phyloP scores from a whole-genome alignment of 2,797 vertebrate species.

The Eospalax fontanierii region DNA sequence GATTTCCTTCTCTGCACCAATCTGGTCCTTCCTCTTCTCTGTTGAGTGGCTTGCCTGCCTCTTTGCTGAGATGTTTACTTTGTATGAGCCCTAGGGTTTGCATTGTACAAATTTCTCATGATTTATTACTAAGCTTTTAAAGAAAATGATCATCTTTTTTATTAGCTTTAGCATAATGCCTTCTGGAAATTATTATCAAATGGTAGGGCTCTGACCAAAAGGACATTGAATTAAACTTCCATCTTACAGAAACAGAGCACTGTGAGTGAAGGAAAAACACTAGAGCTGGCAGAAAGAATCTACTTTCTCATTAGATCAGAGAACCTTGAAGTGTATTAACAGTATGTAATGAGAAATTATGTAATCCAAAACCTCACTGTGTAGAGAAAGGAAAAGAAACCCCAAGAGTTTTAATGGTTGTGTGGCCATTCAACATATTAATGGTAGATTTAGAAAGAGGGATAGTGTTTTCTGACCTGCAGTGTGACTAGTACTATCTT shows the following conservation, averaged over 20 bases:
- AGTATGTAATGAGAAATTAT: not conserved
- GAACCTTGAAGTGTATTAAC: not conserved
- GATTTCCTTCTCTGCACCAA: too few relatives aligned
- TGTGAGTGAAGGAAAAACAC: not conserved
- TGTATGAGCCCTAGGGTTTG: not conserved
- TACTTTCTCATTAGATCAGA: not conserved
- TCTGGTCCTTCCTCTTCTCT: too few relatives aligned
- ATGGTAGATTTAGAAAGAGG: not conserved
- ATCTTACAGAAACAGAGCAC: not conserved
- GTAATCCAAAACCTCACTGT: not conserved
- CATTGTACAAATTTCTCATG: not conserved
- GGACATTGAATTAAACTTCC: not conserved
- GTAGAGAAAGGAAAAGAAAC: not conserved
- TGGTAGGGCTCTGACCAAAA: not conserved
- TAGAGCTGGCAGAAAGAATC: not conserved
- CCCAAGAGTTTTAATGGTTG: not conserved
- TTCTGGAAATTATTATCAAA: not conserved
- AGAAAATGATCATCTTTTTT: not conserved
- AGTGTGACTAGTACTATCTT: not conserved
- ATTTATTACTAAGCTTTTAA: not conserved
- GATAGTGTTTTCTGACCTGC: not conserved
- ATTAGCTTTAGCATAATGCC: not conserved
- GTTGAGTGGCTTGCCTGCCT: too few relatives aligned
- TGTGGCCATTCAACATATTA: not conserved
- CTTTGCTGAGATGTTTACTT: too few relatives aligned